A percentile compares a stretch with the other conserved stretches of the same genome.
These are phyloP conservation scores for silkworm (Bombyx mori) DNA, from an alignment of 1,140 invertebrate genomes.

Conservation along the genomic window ASM3026992v2 NC_085113.1:7059501-7060000, in stretches of 20 bases:
- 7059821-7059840: too few species aligned
- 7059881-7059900: too few species aligned
- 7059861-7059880: too few species aligned
- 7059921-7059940: conserved; percentile 55
- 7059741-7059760: too few species aligned
- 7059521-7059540: conserved; percentile 33
- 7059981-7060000: conserved; percentile 36
- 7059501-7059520: conserved; percentile 7
- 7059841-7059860: too few species aligned
- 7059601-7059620: conserved; percentile 45
- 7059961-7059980: conserved; percentile 23
- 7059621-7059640: conserved; percentile 65
- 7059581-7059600: conserved; percentile 30
- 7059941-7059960: conserved; percentile 47
- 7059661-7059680: conserved; percentile 52
- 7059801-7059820: too few species aligned
- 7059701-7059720: conserved; percentile 13
- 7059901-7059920: conserved; percentile 43
- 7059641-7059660: conserved; percentile 38
- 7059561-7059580: conserved; percentile 61
- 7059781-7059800: too few species aligned
- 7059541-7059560: conserved; percentile 46
- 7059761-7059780: too few species aligned
- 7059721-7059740: neutral
- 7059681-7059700: conserved; percentile 24